These are phyloP conservation scores for Trachythela sp. DNA, from an alignment of 64 coral and sea anemone genomes.

Conservation along the genomic window DNA sequence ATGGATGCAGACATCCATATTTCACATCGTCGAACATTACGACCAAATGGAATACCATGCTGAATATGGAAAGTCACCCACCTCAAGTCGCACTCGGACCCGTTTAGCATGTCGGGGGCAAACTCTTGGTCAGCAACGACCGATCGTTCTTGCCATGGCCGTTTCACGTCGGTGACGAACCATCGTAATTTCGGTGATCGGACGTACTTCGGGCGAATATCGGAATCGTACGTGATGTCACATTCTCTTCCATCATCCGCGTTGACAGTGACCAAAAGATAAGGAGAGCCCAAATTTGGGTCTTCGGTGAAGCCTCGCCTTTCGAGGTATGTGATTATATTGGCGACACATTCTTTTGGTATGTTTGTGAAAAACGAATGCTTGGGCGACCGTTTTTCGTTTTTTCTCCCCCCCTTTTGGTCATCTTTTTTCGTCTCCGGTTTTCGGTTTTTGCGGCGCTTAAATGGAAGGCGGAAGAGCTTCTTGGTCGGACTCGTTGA, in stretches of 20 bases:
- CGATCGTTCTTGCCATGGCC: background rate
- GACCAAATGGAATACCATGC: too few relatives aligned
- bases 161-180: constrained; percentile 9
- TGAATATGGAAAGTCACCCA: too few relatives aligned
- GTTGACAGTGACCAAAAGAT: background rate
- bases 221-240: constrained; percentile 8
- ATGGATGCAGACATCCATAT: too few relatives aligned
- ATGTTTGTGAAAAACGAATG: constrained; percentile 13
- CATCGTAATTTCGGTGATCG: constrained; percentile 18
- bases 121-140: background rate
- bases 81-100: background rate
- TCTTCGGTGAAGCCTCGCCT: background rate
- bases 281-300: background rate
- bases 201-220: background rate
- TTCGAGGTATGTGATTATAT: background rate
- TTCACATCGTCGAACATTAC: too few relatives aligned
- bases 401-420: background rate
- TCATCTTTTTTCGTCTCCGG: background rate
- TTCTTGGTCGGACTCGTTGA: background rate
- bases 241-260: background rate
- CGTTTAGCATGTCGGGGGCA: background rate
- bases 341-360: background rate
- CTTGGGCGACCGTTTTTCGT: background rate
- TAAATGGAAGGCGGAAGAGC: background rate
- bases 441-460: background rate